A percentile compares a stretch with the other conserved stretches of the same genome.
Evolutionary conservation across 2,113 vertebrate genomes (phyloP).

Genomic region (Salvator merianae): DNA sequence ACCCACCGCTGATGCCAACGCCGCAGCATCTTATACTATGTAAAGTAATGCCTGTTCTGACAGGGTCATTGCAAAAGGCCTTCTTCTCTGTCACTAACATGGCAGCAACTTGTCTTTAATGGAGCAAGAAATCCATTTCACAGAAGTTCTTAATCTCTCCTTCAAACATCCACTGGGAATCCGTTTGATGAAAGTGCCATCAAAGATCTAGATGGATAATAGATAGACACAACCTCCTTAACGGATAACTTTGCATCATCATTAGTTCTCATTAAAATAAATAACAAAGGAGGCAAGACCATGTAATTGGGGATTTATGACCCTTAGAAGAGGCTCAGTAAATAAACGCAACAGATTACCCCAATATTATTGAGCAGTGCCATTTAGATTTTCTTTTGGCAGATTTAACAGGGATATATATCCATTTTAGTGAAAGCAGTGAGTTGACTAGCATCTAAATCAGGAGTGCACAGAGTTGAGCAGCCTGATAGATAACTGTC

Average conservation of each 20-base stretch:
- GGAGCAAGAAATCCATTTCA: background rate
- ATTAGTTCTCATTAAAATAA: conserved; percentile 55
- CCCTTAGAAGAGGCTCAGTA: conserved; percentile 52
- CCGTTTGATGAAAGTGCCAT: background rate
- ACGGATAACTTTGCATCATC: conserved; percentile 9
- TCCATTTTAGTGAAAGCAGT: conserved; percentile 58
- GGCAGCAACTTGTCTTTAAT: background rate
- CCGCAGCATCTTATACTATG: background rate
- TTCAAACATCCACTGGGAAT: background rate
- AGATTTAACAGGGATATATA: conserved; percentile 63
- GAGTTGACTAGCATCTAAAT: conserved; percentile 66
- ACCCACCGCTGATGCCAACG: background rate
- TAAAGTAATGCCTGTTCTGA: background rate
- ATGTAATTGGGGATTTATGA: conserved; percentile 61
- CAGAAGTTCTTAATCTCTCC: conserved; percentile 4
- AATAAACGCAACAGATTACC: conserved; percentile 69
- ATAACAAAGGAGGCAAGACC: conserved; percentile 55
- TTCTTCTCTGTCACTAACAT: background rate
- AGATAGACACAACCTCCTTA: background rate
- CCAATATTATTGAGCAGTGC: conserved; percentile 60
- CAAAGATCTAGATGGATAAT: conserved; percentile 4
- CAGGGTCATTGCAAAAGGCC: background rate
- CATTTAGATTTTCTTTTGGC: conserved; percentile 55
- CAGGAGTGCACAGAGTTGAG: conserved; percentile 58
- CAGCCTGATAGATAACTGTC: conserved; percentile 55